Evolutionary conservation across 2,888 invertebrate genomes (phyloP).

Genomic region (Lasioglossum zephyrum): DNA sequence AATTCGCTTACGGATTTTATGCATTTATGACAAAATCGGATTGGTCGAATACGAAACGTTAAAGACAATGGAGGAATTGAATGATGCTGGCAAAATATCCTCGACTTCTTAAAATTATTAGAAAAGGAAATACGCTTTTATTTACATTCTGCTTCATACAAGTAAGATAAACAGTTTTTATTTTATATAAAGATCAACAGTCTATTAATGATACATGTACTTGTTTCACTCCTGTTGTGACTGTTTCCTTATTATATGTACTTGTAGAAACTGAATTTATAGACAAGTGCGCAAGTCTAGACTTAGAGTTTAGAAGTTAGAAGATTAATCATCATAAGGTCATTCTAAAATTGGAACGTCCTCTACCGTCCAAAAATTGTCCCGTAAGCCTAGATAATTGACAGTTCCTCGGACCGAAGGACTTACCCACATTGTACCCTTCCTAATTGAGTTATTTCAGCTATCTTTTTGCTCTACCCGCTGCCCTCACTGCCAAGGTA

Average conservation of each 20-base stretch:
- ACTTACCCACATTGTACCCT: neutral
- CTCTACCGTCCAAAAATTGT: neutral
- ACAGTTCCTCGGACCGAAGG: neutral
- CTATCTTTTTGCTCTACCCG: neutral
- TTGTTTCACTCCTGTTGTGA: neutral
- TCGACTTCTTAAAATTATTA: too few relatives aligned
- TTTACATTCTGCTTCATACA: too few relatives aligned
- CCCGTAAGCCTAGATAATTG: neutral
- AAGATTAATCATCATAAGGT: slow-evolving; percentile 1
- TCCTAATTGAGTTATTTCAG: slow-evolving; percentile 39
- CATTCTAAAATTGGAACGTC: neutral
- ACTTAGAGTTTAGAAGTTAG: neutral
- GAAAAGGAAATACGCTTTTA: too few relatives aligned
- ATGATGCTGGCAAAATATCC: too few relatives aligned
- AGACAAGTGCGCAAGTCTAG: neutral
- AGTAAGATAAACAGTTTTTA: too few relatives aligned
- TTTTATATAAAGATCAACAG: too few relatives aligned
- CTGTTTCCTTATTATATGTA: neutral
- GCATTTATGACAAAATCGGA: too few relatives aligned
- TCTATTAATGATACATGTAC: neutral
- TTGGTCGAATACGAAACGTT: too few relatives aligned
- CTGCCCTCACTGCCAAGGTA: slow-evolving; percentile 20
- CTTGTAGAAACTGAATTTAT: neutral
- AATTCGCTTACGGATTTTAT: neutral
- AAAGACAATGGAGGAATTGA: too few relatives aligned